A percentile compares a stretch with the other conserved stretches of the same genome.
These are phyloP conservation scores for Dynastes hyllus DNA, from an alignment of 2,888 invertebrate genomes.

Conservation along the genomic window DNA sequence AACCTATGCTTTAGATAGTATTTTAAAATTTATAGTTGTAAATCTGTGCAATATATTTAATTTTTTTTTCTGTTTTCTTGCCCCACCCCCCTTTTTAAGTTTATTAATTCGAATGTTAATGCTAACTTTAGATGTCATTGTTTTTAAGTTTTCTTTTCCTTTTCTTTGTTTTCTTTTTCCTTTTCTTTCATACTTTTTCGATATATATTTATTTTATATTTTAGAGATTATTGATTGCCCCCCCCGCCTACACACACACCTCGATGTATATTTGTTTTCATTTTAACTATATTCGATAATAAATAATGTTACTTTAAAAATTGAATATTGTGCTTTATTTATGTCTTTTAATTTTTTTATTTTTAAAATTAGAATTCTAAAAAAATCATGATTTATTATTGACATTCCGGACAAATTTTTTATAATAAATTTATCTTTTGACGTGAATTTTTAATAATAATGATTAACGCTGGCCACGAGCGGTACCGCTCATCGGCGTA, in stretches of 20 bases:
- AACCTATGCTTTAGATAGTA: background rate
- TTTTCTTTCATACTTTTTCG: constrained; percentile 7
- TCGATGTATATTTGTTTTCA: constrained; percentile 38
- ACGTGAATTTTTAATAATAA: no score
- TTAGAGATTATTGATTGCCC: constrained; percentile 20
- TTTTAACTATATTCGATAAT: constrained; percentile 37
- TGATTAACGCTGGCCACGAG: no score
- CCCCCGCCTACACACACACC: background rate
- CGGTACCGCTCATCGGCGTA: no score
- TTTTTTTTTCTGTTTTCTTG: constrained; percentile 9
- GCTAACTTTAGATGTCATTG: constrained; percentile 25
- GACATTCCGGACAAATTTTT: no score
- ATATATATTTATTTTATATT: constrained; percentile 44
- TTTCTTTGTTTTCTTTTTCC: background rate
- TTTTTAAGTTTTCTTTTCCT: constrained; percentile 5
- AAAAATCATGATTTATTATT: no score
- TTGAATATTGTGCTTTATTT: background rate
- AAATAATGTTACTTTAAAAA: constrained; percentile 43
- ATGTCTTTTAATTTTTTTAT: no score
- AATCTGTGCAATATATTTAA: constrained; percentile 28
- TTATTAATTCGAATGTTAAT: background rate
- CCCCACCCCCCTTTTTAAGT: no score
- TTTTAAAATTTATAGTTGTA: constrained; percentile 28
- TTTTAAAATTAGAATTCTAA: no score
- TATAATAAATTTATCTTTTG: no score